Evolutionary conservation across 1,140 invertebrate species (phyloP).

Genomic region (Bombus huntii): DNA sequence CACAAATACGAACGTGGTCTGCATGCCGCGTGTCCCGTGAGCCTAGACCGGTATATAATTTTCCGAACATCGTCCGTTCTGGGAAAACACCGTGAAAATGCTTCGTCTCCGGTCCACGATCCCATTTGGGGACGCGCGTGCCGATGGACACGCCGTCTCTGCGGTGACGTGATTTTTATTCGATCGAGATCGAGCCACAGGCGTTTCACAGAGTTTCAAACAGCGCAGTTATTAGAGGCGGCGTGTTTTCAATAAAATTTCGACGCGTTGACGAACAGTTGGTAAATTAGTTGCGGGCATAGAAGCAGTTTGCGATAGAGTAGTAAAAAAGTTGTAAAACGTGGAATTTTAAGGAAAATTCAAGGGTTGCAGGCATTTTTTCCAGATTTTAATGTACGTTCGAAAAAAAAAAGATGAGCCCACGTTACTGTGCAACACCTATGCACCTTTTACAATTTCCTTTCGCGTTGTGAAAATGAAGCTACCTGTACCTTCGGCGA

Average conservation of each 20-base stretch:
- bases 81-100: slow-evolving; percentile 48
- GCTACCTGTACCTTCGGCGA: too few relatives aligned
- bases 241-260: background rate
- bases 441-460: too few relatives aligned
- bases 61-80: slow-evolving; percentile 3
- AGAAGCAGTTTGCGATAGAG: background rate
- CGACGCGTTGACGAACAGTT: background rate
- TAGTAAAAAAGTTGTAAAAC: too few relatives aligned
- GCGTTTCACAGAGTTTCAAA: background rate
- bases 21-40: slow-evolving; percentile 21
- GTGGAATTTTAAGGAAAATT: too few relatives aligned
- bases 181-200: background rate
- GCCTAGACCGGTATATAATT: slow-evolving; percentile 23
- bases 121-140: background rate
- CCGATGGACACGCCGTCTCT: background rate
- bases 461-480: too few relatives aligned
- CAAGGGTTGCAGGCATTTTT: too few relatives aligned
- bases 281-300: background rate
- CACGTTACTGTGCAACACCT: too few relatives aligned
- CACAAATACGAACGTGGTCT: slow-evolving; percentile 24
- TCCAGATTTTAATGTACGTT: too few relatives aligned
- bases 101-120: background rate
- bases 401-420: accelerated
- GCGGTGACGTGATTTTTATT: slow-evolving; percentile 13
- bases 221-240: background rate